Evolutionary conservation across 2,797 vertebrate species (phyloP).

Genomic region (Tadarida brasiliensis): DNA sequence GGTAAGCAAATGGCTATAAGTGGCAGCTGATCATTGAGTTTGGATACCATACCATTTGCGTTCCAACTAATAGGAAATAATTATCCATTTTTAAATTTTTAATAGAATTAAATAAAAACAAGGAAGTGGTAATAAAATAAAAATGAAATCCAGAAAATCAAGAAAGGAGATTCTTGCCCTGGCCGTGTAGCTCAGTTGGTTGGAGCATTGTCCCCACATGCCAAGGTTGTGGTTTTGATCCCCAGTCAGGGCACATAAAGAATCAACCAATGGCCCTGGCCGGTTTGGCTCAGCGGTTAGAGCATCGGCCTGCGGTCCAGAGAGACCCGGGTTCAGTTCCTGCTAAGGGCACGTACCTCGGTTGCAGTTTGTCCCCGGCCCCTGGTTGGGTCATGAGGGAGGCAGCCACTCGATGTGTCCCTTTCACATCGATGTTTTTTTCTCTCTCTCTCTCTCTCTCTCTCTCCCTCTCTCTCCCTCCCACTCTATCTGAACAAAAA

Average conservation of each 20-base stretch:
- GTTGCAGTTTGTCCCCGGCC: too few species aligned
- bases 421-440: too few species aligned
- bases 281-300: too few species aligned
- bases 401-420: not conserved
- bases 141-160: slow-evolving; percentile 17
- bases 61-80: slow-evolving; percentile 43
- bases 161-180: not conserved
- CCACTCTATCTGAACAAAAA: not conserved
- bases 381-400: too few species aligned
- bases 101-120: slow-evolving; percentile 59
- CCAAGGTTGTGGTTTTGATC: not conserved
- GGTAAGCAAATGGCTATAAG: slow-evolving; percentile 84
- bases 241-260: not conserved
- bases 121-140: slow-evolving; percentile 18
- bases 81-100: not conserved
- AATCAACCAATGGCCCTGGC: not conserved
- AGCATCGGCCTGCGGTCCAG: too few species aligned
- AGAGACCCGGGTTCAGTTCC: too few species aligned
- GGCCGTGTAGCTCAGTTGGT: not conserved
- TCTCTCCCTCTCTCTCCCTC: too few species aligned
- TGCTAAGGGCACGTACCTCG: too few species aligned
- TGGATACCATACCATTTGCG: not conserved
- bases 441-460: not conserved
- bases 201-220: not conserved
- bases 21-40: not conserved